Base-by-base conservation (phyloP, 1,140 invertebrate genomes). In the Cecropterus lyciades region DNA sequence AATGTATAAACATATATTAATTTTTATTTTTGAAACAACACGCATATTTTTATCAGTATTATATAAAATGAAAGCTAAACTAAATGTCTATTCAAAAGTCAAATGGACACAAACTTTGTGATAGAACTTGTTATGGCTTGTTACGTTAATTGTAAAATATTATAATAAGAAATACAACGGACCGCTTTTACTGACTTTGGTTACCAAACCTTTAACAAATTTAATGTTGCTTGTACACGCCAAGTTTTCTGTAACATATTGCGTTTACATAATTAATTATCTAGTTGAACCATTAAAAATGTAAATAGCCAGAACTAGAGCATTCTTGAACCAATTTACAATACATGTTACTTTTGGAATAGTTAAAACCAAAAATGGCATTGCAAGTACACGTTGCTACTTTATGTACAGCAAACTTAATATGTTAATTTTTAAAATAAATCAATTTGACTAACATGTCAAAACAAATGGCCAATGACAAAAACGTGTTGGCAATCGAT, bases 181-280 rank as follows among this genome's bases (percentile, higher is more conserved):
- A n/a, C n/a, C n/a, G 17, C 20, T 42, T n/a, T 45, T 43, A 45
- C 37, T n/a, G 24, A 49, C 57, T 60, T 49, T 33, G 16, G 16
- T 48, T 60, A 17, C 57, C 16, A 49, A 48, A 60, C 57, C 27
- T 60, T 37, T 48, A 49, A 49, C 49, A 60, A 40, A 30, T 59
- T 60, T 62, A 62, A 62, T 62, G 57, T 62, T 49, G 14, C 45
- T 24, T 24, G 45, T 37, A 49, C 57, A n/a, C 16, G 45, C 30
- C 16, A 13, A 62, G 46, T 46, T 49, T 62, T 33, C 57, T 62
- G 20, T 40, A 62, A 62, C 27, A n/a, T 49, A 45, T 49, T 62
- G 30, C 45, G 49, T 62, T 62, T 62, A 49, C 57, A 33, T 62
- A 62, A 49, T 49, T 40, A 56, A 40, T 8, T 56, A 20, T 33